A percentile compares a stretch with the other conserved stretches of the same genome.
Conservation (phyloP, 1,140 invertebrate genomes). For the Bemisia tabaci region DNA sequence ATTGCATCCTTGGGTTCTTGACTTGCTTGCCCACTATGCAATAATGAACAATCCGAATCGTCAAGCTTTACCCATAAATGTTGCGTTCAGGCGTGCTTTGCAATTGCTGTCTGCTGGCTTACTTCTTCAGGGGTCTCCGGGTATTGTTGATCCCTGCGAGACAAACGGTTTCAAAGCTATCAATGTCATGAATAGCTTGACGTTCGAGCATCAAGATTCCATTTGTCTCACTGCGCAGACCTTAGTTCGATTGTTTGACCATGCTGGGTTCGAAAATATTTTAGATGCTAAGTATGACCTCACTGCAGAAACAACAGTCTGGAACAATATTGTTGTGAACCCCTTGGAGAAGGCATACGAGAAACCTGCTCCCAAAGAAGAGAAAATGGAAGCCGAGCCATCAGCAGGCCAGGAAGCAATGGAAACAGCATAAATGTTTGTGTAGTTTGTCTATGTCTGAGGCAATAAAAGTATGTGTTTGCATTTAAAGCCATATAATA, state of each 20-base stretch:
- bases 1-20: conserved; percentile 91
- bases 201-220: conserved; percentile 86
- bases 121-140: conserved; percentile 83
- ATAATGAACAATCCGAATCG: conserved; percentile 92
- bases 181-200: conserved; percentile 34
- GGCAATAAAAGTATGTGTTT: no score
- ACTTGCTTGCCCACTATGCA: conserved; percentile 87
- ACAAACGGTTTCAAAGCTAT: conserved; percentile 48
- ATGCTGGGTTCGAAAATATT: conserved; percentile 84
- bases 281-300: conserved; percentile 44
- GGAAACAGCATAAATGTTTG: background rate
- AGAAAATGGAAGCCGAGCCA: conserved; percentile 32
- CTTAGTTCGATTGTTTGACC: conserved; percentile 70
- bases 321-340: conserved; percentile 87
- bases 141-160: conserved; percentile 68
- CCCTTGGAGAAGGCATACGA: conserved; percentile 85
- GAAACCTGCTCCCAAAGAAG: conserved; percentile 43
- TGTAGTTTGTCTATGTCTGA: no score
- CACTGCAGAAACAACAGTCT: conserved; percentile 72
- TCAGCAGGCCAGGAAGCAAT: background rate
- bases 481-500: no score
- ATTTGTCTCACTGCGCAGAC: conserved; percentile 86
- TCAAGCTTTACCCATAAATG: conserved; percentile 82
- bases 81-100: conserved; percentile 72
- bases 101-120: conserved; percentile 86